Conservation (phyloP, 2,888 invertebrate genomes). For the Crepidodera aurea region DNA sequence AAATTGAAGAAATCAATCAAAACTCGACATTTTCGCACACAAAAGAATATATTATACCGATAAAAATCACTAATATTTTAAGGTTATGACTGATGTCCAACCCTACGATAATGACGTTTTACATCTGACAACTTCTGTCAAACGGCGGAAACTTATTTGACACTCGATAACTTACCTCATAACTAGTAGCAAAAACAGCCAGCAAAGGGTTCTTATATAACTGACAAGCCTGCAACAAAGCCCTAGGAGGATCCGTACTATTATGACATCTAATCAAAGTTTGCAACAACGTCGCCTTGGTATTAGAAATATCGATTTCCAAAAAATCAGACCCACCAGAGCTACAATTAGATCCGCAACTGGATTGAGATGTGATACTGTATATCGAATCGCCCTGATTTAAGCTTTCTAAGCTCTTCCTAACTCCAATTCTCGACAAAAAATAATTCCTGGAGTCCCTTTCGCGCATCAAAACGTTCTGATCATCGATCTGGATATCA, state of each 20-base stretch:
- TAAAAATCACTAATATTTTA: too few species aligned
- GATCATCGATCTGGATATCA: slow-evolving; percentile 53
- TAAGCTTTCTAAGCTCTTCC: slow-evolving; percentile 45
- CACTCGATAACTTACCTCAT: slow-evolving; percentile 71
- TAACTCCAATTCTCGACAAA: slow-evolving; percentile 57
- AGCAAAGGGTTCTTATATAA: slow-evolving; percentile 68
- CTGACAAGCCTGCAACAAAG: slow-evolving; percentile 68
- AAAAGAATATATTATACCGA: too few species aligned
- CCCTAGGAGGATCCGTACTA: slow-evolving; percentile 74
- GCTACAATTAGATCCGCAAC: slow-evolving; percentile 54
- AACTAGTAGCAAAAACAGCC: slow-evolving; percentile 73
- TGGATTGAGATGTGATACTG: slow-evolving; percentile 43
- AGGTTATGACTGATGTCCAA: too few species aligned
- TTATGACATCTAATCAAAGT: slow-evolving; percentile 73
- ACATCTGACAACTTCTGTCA: too few species aligned
- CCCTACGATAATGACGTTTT: too few species aligned
- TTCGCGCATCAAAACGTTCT: slow-evolving; percentile 52
- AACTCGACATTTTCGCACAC: too few species aligned
- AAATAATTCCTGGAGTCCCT: slow-evolving; percentile 58
- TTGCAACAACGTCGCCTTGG: slow-evolving; percentile 64
- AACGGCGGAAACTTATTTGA: too few species aligned
- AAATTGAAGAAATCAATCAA: too few species aligned
- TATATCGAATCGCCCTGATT: slow-evolving; percentile 38
- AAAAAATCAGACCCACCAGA: slow-evolving; percentile 62
- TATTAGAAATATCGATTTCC: slow-evolving; percentile 59